Base-by-base conservation (phyloP, 2,888 invertebrate genomes). In the Suillia variegata region DNA sequence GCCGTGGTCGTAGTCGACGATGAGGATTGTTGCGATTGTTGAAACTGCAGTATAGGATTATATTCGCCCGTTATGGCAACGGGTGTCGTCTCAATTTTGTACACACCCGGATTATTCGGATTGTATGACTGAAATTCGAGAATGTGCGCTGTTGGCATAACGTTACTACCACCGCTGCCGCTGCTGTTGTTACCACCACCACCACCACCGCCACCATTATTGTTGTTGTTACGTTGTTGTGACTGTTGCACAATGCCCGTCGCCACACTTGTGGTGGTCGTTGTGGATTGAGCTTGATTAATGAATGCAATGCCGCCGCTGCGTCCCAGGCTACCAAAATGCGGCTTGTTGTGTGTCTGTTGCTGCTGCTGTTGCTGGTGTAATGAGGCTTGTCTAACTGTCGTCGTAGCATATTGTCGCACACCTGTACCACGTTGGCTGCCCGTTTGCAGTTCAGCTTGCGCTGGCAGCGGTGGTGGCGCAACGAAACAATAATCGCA, bases 121-220 rank as follows among this genome's bases (percentile, higher is more conserved):
- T 82, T 82, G 63, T 82, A 82, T 0, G 82, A 82, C 61, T 82
- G 82, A 62, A 81, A 82, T 61, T 82, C 82, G 6, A 82, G 70
- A 47, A 82, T 79, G 51, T 80, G 80, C 1, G 80, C 78, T 0
- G 75, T 64, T 2, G 77, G 71, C 26, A 69, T 22, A 21, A 24
- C 45, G 54, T 50, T 54, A 53, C 18, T 38, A 56, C n/a, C 59
- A 62, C 48, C 21, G 57, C 38, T 49, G 31, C 26, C 13, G 58
- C 20, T 52, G 62, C 18, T 51, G 58, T 18, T 34, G 55, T 13
- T 59, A 62, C 51, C 22, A 54, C 47, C 49, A 22, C 26, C 15
- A 54, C 20, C 48, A n/a, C n/a, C n/a, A n/a, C n/a, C n/a, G n/a
- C n/a, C n/a, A 60, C 22, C 47, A 55, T 26, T 34, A 21, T 33